A percentile compares a stretch with the other conserved stretches of the same genome.
Evolutionary conservation across 2,888 invertebrate genomes (phyloP).

Genomic region (Drosophila melanosoma): DNA sequence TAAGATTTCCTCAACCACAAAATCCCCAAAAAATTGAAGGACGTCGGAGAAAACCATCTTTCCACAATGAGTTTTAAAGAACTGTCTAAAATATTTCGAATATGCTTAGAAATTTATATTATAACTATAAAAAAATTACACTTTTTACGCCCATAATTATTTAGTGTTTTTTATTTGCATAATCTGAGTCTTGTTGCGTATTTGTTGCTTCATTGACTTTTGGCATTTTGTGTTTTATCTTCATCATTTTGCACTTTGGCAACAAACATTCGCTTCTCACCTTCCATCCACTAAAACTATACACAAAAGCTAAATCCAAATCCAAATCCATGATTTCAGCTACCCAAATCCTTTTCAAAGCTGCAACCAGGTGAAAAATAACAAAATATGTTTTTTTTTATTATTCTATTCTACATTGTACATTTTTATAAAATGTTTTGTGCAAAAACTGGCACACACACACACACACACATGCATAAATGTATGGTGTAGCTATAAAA

Average conservation of each 20-base stretch:
- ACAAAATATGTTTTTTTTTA: slow-evolving; percentile 55
- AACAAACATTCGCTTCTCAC: slow-evolving; percentile 45
- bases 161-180: not conserved
- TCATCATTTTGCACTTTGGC: slow-evolving; percentile 34
- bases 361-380: slow-evolving; percentile 76
- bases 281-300: slow-evolving; percentile 49
- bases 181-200: not conserved
- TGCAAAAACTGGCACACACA: slow-evolving; percentile 36
- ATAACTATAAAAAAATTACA: not conserved
- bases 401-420: slow-evolving; percentile 44
- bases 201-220: slow-evolving; percentile 17
- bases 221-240: slow-evolving; percentile 1
- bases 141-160: not conserved
- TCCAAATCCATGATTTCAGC: slow-evolving; percentile 69
- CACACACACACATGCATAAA: slow-evolving; percentile 4
- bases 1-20: not conserved
- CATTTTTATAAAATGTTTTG: slow-evolving; percentile 66
- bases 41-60: not conserved
- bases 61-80: not conserved
- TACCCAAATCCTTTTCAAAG: slow-evolving; percentile 73
- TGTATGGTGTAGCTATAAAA: slow-evolving; percentile 45
- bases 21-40: not conserved
- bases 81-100: not conserved
- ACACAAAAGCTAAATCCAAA: slow-evolving; percentile 64
- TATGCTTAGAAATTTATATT: not conserved